Conservation (phyloP, 2,113 vertebrate genomes). For the Aptenodytes forsteri region DNA sequence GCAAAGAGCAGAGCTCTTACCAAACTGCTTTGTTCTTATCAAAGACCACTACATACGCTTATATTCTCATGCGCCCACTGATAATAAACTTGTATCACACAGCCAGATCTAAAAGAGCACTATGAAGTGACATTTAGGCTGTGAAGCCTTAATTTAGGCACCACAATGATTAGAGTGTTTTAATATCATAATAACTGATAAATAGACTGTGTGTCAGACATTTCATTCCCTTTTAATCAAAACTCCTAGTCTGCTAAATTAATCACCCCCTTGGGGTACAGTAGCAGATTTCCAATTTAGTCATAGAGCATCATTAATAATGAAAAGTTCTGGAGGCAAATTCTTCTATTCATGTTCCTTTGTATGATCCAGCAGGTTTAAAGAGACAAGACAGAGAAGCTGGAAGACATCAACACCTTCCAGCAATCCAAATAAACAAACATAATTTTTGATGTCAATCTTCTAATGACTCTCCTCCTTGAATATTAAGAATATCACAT, state of each 20-base stretch:
- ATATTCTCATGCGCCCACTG: background rate
- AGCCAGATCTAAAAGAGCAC: slow-evolving; percentile 56
- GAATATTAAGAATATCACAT: background rate
- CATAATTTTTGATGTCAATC: background rate
- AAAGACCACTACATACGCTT: background rate
- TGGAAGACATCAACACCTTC: background rate
- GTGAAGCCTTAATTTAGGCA: slow-evolving; percentile 75
- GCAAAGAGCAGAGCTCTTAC: background rate
- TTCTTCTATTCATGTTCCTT: slow-evolving; percentile 66
- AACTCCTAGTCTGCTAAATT: slow-evolving; percentile 77
- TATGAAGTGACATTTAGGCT: slow-evolving; percentile 71
- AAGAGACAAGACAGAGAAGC: slow-evolving; percentile 35
- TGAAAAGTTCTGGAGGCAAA: slow-evolving; percentile 71
- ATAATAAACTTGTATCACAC: slow-evolving; percentile 59
- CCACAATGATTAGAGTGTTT: slow-evolving; percentile 74
- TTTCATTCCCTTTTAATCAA: slow-evolving; percentile 84
- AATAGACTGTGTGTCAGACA: slow-evolving; percentile 79
- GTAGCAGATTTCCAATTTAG: slow-evolving; percentile 80
- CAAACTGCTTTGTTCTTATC: background rate
- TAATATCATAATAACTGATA: slow-evolving; percentile 81
- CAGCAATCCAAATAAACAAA: slow-evolving; percentile 11
- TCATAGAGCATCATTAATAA: slow-evolving; percentile 80
- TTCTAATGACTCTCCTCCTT: background rate
- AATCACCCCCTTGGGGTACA: slow-evolving; percentile 79
- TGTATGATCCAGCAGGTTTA: slow-evolving; percentile 63